Evolutionary conservation across 2,113 vertebrate genomes (phyloP).

Genomic region (Echinops telfairi): DNA sequence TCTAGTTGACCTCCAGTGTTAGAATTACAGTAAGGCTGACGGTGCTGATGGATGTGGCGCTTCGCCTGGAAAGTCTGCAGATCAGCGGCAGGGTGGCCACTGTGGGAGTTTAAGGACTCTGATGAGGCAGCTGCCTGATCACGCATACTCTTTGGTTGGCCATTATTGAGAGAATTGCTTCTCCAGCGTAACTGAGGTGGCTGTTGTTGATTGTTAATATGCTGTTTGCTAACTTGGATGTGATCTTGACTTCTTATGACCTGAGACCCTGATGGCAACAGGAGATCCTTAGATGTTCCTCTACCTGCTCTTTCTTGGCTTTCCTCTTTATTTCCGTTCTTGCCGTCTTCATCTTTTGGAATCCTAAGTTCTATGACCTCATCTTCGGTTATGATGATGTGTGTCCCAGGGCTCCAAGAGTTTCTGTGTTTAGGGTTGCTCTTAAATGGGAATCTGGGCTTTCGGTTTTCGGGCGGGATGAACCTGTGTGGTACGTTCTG

Average conservation of each 20-base stretch:
- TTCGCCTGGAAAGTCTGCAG: slow-evolving; percentile 89
- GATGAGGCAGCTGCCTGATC: slow-evolving; percentile 87
- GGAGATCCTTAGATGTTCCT: slow-evolving; percentile 85
- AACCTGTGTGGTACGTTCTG: slow-evolving; percentile 95
- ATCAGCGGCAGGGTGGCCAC: slow-evolving; percentile 84
- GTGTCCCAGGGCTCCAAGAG: slow-evolving; percentile 98
- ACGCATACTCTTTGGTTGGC: slow-evolving; percentile 84
- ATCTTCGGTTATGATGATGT: slow-evolving; percentile 98
- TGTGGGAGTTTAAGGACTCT: slow-evolving; percentile 86
- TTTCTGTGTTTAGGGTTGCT: slow-evolving; percentile 98
- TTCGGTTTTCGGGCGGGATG: slow-evolving; percentile 97
- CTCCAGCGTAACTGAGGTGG: slow-evolving; percentile 89
- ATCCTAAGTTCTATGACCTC: slow-evolving; percentile 96
- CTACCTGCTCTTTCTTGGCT: slow-evolving; percentile 82
- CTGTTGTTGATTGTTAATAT: slow-evolving; percentile 82
- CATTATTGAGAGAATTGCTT: slow-evolving; percentile 95
- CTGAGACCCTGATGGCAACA: slow-evolving; percentile 86
- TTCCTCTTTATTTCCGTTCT: slow-evolving; percentile 79
- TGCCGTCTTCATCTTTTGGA: slow-evolving; percentile 94
- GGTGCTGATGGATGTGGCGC: slow-evolving; percentile 88
- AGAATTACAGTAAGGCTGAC: slow-evolving; percentile 86
- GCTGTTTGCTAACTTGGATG: slow-evolving; percentile 89
- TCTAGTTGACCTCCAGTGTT: slow-evolving; percentile 79
- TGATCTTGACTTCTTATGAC: slow-evolving; percentile 88
- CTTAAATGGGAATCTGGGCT: slow-evolving; percentile 97